Evolutionary conservation across 2,797 vertebrate species (phyloP), one percentile per base, ranked within the genome.

Genomic region (Pristis pectinata): DNA sequence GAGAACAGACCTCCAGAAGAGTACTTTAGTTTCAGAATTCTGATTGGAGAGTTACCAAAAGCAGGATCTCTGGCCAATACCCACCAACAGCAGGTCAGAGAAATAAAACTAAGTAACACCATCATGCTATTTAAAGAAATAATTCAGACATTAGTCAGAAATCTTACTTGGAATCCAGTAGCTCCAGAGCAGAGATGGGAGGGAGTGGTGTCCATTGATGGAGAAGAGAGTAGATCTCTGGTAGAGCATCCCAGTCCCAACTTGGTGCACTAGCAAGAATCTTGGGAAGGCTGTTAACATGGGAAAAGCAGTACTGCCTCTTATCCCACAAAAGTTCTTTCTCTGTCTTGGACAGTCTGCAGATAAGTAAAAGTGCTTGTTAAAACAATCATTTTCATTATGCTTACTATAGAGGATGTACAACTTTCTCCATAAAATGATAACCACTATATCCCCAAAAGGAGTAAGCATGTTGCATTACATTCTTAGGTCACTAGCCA

Each of bases 311-410:
- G 95, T 98, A 97, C 95, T 98, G 97, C 94, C 98, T 97, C 94
- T 98, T 98, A 95, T 99, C 98, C 99, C 99, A 99, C n/a, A 99
- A 96, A 95, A 99, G 97, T 95, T 97, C 97, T 96, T 98, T 98
- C 94, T 99, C 98, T n/a, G 98, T 97, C 92, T 98, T 98, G 27
- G 98, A 98, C 53, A 99, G 96, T 95, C 99, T 99, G 97, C 56
- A 95, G 95, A 96, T 92, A 95, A 59, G 96, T 95, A 79, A 19
- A 95, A 30, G 17, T 7, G 4, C 19, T 34, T 91, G 15, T 64
- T 91, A 64, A n/a, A 67, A 91, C 5, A 37, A 91, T 67, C 19
- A 37, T 27, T 5, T 87, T 15, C 34, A 30, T 30, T 59, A 53
- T 83, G 37, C 80, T 56, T 59, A 87, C 53, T 41, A 41, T 64